A percentile compares a stretch with the other conserved stretches of the same genome.
Conservation (phyloP, 2,797 vertebrate genomes). For the Platyrinchus mystaceus region DNA sequence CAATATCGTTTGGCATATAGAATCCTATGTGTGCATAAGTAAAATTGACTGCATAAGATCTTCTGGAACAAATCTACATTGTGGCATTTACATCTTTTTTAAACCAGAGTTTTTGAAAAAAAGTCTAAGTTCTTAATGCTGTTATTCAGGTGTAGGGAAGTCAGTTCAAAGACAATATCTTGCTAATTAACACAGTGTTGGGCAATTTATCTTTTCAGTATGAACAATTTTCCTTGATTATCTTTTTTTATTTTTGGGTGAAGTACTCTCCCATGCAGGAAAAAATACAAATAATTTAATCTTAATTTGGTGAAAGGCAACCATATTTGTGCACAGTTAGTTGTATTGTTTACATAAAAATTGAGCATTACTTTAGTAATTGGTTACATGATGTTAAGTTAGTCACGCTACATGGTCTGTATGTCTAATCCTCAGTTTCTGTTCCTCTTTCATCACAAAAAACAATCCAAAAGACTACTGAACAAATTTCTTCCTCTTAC, state of each 20-base stretch:
- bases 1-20: accelerated
- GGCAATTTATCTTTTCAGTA: background rate
- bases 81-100: background rate
- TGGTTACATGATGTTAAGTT: background rate
- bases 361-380: background rate
- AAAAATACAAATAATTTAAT: background rate
- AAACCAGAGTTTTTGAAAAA: background rate
- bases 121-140: background rate
- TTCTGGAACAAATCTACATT: background rate
- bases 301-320: background rate
- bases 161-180: background rate
- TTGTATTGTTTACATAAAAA: background rate
- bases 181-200: background rate
- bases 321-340: background rate
- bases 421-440: background rate
- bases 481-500: background rate
- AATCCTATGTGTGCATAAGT: background rate
- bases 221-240: background rate
- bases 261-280: background rate
- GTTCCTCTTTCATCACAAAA: background rate
- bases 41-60: background rate
- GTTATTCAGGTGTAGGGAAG: background rate
- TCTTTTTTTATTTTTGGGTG: background rate
- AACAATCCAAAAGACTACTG: background rate
- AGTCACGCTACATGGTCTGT: background rate